Conservation (phyloP, 2,888 invertebrate species). For the Petrolisthes manimaculis region DNA sequence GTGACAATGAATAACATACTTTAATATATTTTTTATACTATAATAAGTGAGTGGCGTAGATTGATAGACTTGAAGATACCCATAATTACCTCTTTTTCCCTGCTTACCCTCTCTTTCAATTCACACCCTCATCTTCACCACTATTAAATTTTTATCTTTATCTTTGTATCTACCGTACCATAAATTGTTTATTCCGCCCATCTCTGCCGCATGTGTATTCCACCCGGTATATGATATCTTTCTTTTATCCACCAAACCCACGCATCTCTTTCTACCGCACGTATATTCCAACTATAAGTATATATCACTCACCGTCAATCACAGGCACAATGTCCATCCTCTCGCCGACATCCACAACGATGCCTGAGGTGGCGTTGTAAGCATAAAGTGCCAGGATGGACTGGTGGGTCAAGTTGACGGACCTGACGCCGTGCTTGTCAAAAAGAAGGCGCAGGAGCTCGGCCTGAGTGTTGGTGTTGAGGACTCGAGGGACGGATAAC, state of each 20-base stretch:
- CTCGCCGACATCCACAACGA: slow-evolving; percentile 76
- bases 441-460: slow-evolving; percentile 69
- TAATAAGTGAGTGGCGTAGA: not conserved
- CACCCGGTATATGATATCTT: no score
- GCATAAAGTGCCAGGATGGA: slow-evolving; percentile 74
- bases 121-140: no score
- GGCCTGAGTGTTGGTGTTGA: slow-evolving; percentile 71
- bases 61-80: not conserved
- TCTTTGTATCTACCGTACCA: no score
- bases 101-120: no score
- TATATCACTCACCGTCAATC: slow-evolving; percentile 72
- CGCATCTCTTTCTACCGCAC: no score
- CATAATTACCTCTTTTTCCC: not conserved
- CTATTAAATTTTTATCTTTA: no score
- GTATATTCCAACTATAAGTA: no score
- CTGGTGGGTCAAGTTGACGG: slow-evolving; percentile 74
- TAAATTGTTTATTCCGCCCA: no score
- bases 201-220: no score
- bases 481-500: slow-evolving; percentile 72
- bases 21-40: not conserved
- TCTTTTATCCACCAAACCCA: no score
- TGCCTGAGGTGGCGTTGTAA: slow-evolving; percentile 75
- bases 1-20: slow-evolving; percentile 11
- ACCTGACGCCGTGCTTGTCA: slow-evolving; percentile 70
- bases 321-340: slow-evolving; percentile 74